These are phyloP conservation scores for Pipistrellus kuhlii DNA, from an alignment of 2,797 vertebrate species.

Conservation along the genomic window DNA sequence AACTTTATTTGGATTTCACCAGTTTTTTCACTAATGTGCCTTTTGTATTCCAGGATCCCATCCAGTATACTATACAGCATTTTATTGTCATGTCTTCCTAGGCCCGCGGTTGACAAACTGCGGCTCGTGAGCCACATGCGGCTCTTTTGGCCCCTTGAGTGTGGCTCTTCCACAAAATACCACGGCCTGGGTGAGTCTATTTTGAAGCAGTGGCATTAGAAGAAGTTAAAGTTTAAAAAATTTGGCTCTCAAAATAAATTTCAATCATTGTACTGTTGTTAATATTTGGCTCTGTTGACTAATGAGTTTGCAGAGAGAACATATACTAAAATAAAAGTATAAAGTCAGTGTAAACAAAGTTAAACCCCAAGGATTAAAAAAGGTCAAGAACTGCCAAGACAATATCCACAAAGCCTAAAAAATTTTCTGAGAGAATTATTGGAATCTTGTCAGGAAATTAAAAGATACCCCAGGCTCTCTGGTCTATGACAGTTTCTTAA, in stretches of 20 bases:
- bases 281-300: no score
- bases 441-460: conserved; percentile 68
- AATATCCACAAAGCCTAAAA: conserved; percentile 70
- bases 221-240: no score
- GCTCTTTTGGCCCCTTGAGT: no score
- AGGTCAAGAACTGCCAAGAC: conserved; percentile 80
- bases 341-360: conserved; percentile 84
- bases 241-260: no score
- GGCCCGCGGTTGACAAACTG: no score
- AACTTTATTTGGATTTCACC: background rate
- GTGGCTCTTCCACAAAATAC: no score
- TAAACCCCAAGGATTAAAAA: conserved; percentile 84
- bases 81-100: background rate
- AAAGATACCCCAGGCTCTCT: conserved; percentile 12
- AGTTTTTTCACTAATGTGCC: background rate
- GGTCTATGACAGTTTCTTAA: background rate
- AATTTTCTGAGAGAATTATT: conserved; percentile 68
- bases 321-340: conserved; percentile 69
- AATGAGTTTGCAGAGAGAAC: background rate
- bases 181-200: no score
- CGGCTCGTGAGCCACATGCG: no score
- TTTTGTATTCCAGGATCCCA: background rate
- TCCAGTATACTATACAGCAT: background rate
- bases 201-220: no score
- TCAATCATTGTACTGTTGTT: no score